These are phyloP conservation scores for Melanargia galathea DNA, from an alignment of 2,888 invertebrate genomes.

Conservation along the genomic window DNA sequence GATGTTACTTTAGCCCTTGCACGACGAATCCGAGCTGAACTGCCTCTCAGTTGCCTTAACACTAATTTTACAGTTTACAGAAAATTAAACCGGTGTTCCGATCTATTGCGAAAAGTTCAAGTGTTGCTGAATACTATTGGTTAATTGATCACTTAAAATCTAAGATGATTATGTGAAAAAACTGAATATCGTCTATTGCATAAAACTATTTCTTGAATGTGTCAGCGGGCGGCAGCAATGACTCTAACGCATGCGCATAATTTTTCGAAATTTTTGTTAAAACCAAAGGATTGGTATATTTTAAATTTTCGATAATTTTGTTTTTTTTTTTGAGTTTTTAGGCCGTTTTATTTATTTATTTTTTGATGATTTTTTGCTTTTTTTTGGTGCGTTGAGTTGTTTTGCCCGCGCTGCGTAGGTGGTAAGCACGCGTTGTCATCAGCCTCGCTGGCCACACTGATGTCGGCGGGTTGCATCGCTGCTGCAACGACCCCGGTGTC, in stretches of 20 bases:
- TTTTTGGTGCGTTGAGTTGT: slow-evolving; percentile 61
- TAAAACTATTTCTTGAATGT: slow-evolving; percentile 79
- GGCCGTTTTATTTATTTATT: slow-evolving; percentile 57
- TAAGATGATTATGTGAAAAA: slow-evolving; percentile 75
- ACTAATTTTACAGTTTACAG: slow-evolving; percentile 72
- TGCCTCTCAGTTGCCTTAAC: slow-evolving; percentile 77
- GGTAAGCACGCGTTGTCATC: slow-evolving; percentile 77
- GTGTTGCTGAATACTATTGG: slow-evolving; percentile 80
- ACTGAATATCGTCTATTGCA: slow-evolving; percentile 78
- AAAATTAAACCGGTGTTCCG: slow-evolving; percentile 71
- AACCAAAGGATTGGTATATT: slow-evolving; percentile 70
- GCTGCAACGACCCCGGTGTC: slow-evolving; percentile 63
- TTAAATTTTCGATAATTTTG: slow-evolving; percentile 60
- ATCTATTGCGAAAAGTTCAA: slow-evolving; percentile 70
- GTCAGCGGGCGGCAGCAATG: slow-evolving; percentile 71
- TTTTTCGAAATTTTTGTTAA: slow-evolving; percentile 66
- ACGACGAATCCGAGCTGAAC: slow-evolving; percentile 75
- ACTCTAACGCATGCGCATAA: slow-evolving; percentile 75
- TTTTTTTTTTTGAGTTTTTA: slow-evolving; percentile 50
- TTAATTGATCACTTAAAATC: slow-evolving; percentile 76
- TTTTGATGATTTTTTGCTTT: slow-evolving; percentile 47
- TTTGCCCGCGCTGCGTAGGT: slow-evolving; percentile 78
- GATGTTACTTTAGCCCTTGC: slow-evolving; percentile 72
- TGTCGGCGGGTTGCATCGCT: slow-evolving; percentile 68
- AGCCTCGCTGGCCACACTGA: slow-evolving; percentile 81